Evolutionary conservation across 2,113 vertebrate genomes (phyloP).

Genomic region (Datnioides undecimradiatus): DNA sequence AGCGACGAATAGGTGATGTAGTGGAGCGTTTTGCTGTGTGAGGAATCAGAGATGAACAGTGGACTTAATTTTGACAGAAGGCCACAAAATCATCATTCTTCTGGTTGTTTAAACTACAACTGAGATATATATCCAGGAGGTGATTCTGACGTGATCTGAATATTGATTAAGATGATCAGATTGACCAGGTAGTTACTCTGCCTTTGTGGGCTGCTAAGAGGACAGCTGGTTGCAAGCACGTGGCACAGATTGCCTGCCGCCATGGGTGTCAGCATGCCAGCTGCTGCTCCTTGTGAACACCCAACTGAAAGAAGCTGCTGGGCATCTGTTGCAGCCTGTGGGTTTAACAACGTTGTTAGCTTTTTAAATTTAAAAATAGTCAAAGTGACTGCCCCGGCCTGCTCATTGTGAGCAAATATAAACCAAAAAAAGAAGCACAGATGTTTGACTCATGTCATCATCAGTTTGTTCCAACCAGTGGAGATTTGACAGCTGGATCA

Average conservation of each 20-base stretch:
- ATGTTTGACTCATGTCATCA: constrained; percentile 53
- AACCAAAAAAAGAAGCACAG: constrained; percentile 11
- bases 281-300: constrained; percentile 28
- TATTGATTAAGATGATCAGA: background rate
- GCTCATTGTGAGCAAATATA: constrained; percentile 31
- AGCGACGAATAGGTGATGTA: background rate
- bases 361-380: constrained; percentile 19
- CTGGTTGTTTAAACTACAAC: background rate
- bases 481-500: constrained; percentile 67
- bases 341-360: constrained; percentile 11
- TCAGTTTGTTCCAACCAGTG: constrained; percentile 47
- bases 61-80: background rate
- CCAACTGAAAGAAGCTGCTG: constrained; percentile 20
- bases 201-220: constrained; percentile 3
- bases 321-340: constrained; percentile 55
- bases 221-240: constrained; percentile 49
- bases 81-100: background rate
- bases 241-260: constrained; percentile 31
- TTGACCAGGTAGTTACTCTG: constrained; percentile 3
- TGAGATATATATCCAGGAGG: background rate
- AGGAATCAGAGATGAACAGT: background rate
- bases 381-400: constrained; percentile 9
- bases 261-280: constrained; percentile 32
- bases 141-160: constrained; percentile 5
- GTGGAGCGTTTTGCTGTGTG: background rate